Evolutionary conservation across 1,140 invertebrate species (phyloP).

Genomic region (Fragariocoptes setiger): DNA sequence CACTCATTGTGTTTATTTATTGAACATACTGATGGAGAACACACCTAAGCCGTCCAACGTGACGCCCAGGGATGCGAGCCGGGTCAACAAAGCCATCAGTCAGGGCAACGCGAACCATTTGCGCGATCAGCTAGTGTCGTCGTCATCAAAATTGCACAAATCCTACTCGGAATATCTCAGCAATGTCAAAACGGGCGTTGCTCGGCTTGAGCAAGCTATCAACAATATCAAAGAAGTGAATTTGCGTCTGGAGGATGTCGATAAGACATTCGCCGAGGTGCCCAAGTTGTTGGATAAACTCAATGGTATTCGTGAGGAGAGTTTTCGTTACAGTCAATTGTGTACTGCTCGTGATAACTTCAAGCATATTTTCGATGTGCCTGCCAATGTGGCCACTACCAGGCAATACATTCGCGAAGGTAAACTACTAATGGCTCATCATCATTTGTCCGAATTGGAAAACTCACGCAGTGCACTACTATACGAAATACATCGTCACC

Average conservation of each 20-base stretch:
- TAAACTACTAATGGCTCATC: conserved; percentile 70
- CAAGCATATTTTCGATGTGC: conserved; percentile 89
- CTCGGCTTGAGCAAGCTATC: conserved; percentile 47
- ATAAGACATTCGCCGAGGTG: conserved; percentile 28
- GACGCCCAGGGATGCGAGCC: too few species aligned
- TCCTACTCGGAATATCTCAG: not conserved
- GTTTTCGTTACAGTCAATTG: conserved; percentile 58
- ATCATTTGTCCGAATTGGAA: conserved; percentile 64
- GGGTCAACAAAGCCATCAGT: not conserved
- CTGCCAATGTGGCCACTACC: conserved; percentile 76
- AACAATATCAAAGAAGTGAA: conserved; percentile 44
- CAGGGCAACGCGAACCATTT: not conserved
- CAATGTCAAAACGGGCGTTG: conserved; percentile 59
- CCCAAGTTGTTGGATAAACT: conserved; percentile 38
- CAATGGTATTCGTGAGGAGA: conserved; percentile 57
- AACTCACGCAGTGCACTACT: conserved; percentile 77
- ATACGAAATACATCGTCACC: conserved; percentile 70
- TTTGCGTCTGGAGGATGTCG: conserved; percentile 25
- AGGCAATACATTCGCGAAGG: conserved; percentile 75
- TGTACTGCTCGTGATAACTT: conserved; percentile 89
- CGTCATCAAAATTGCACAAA: not conserved
- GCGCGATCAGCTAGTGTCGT: not conserved
- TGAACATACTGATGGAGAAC: too few species aligned
- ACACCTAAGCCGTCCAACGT: too few species aligned
- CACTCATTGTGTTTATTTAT: too few species aligned